Base-by-base conservation (phyloP, 2,888 invertebrate genomes). In the Sericinus montela region DNA sequence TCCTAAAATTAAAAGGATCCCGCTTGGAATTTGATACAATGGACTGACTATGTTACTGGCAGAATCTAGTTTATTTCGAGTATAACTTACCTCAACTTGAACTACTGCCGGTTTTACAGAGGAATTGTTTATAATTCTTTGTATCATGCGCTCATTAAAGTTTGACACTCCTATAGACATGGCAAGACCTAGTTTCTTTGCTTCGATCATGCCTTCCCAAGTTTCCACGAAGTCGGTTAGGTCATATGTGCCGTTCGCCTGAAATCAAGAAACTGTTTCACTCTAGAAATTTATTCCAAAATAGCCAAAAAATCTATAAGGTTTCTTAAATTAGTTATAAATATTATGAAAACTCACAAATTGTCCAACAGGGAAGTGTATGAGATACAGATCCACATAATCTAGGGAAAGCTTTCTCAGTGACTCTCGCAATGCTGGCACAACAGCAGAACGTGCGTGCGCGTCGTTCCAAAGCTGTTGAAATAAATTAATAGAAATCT, bases 161-260 rank as follows among this genome's bases (percentile, higher is more conserved):
- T 96, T 96, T 23, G 95, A 94, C 0, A 96, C 73, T 0, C 96
- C 96, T 52, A 96, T 94, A 44, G 92, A 91, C 59, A 89, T 92
- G 0, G 91, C 78, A 0, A 94, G 75, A 0, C 94, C 51, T 2
- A 23, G n/a, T 0, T 15, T 23, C 11, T 29, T 25, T 11, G 29
- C 39, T 0, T 44, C 19, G 10, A 25, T 37, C 40, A 52, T 46
- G 3, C 29, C 45, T 1, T 19, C 3, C 46, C 38, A 16, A 32
- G 56, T 55, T 25, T 60, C 58, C 10, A 35, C 28, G 13, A 32
- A 37, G 10, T 25, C 15, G 3, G 11, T 45, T 1, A 11, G 1
- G 16, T 45, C 45, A 2, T 13, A 34, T 2, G 39, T 25, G 6
- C 39, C 39, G 28, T 39, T 37, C 0, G 5, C 3, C 37, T 37